Evolutionary conservation across 2,888 invertebrate genomes (phyloP).

Genomic region (Ptychoptera albimana): DNA sequence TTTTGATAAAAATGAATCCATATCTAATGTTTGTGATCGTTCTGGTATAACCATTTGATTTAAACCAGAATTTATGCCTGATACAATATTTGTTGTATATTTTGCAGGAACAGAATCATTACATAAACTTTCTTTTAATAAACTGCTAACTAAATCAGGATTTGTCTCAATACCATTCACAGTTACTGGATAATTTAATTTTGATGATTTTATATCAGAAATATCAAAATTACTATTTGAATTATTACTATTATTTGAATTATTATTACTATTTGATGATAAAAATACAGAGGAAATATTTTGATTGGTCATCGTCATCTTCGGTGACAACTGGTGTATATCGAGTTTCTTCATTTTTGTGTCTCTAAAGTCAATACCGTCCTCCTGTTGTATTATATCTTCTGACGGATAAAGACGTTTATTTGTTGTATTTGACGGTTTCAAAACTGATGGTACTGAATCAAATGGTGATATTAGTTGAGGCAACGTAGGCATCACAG

Average conservation of each 20-base stretch:
- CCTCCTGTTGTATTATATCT: slow-evolving; percentile 7
- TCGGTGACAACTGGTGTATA: slow-evolving; percentile 7
- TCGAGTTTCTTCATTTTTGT: slow-evolving; percentile 9
- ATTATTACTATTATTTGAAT: slow-evolving; percentile 1
- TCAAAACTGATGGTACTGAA: slow-evolving; percentile 7
- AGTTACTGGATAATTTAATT: slow-evolving; percentile 4
- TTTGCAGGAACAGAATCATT: slow-evolving; percentile 15
- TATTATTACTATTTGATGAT: slow-evolving; percentile 4
- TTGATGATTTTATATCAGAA: slow-evolving; percentile 3
- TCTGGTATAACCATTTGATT: not conserved
- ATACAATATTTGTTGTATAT: not conserved
- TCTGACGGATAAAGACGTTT: slow-evolving; percentile 11
- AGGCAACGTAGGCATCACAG: slow-evolving; percentile 13
- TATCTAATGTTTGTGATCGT: not conserved
- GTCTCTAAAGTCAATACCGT: slow-evolving; percentile 8
- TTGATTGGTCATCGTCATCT: slow-evolving; percentile 5
- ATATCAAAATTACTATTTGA: slow-evolving; percentile 1
- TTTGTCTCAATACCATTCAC: slow-evolving; percentile 57
- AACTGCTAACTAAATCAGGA: slow-evolving; percentile 51
- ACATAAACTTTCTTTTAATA: slow-evolving; percentile 46
- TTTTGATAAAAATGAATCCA: too few species aligned
- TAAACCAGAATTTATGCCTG: not conserved
- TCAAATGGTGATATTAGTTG: slow-evolving; percentile 11
- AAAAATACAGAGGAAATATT: slow-evolving; percentile 1
- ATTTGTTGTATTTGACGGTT: slow-evolving; percentile 11